A percentile compares a stretch with the other conserved stretches of the same genome.
Evolutionary conservation across 2,113 vertebrate species (phyloP).

Genomic region (Ictalurus furcatus): DNA sequence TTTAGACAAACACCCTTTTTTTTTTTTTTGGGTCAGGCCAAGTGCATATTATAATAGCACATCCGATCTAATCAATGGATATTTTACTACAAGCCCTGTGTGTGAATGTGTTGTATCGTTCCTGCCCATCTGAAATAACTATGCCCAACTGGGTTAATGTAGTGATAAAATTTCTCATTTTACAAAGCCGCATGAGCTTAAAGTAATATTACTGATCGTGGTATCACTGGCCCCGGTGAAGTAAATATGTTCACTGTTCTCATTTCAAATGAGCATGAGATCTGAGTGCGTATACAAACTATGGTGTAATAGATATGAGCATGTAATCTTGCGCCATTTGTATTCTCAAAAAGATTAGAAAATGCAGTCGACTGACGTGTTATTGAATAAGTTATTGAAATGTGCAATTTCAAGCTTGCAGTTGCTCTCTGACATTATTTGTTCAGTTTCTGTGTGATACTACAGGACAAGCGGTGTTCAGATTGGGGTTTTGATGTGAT

Average conservation of each 20-base stretch:
- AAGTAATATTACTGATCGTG: not conserved
- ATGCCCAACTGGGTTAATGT: not conserved
- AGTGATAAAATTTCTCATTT: slow-evolving; percentile 25
- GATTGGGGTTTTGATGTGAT: not conserved
- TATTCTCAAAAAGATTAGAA: not conserved
- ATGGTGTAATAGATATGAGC: not conserved
- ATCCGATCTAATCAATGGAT: not conserved
- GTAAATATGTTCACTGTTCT: not conserved
- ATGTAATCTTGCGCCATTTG: not conserved
- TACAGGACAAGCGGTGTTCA: not conserved
- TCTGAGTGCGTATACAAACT: not conserved
- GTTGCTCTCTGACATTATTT: not conserved
- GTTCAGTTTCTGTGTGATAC: not conserved
- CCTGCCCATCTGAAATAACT: slow-evolving; percentile 3
- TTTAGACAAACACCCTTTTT: not conserved
- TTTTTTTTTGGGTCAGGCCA: not conserved
- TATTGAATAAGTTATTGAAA: not conserved
- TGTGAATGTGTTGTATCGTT: slow-evolving; percentile 5
- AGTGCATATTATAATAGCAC: not conserved
- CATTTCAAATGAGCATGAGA: not conserved
- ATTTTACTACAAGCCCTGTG: not conserved
- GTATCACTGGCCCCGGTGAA: not conserved
- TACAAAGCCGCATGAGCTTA: slow-evolving; percentile 15
- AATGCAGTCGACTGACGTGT: not conserved
- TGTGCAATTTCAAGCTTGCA: not conserved